Base-by-base conservation (phyloP, 2,888 invertebrate genomes). In the Lypha dubia region DNA sequence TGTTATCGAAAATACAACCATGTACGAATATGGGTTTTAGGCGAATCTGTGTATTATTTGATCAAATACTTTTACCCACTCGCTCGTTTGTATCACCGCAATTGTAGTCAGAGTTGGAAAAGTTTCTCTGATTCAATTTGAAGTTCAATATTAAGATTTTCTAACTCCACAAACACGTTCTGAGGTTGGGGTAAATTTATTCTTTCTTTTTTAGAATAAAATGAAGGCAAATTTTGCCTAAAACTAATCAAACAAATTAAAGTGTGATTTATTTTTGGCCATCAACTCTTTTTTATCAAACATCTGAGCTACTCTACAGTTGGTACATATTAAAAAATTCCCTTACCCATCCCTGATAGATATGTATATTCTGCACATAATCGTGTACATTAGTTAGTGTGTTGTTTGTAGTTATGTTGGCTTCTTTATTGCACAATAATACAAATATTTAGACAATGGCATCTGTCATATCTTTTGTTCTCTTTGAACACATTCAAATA, bases 401-500 rank as follows among this genome's bases (percentile, higher is more conserved):
- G 46, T 20, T 28, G n/a, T n/a, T 20, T 53, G 22, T n/a, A 41
- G 60, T 53, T 38, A 67, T 51, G 62, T 74, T 56, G 53, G 15
- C 13, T 49, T 65, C 49, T 68, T 49, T 71, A 49, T 67, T 63
- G 49, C 32, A 51, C 38, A 62, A 46, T 67, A 24, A 71, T n/a
- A 74, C 49, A 44, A 74, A 38, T n/a, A 63, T 74, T 46, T 22
- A 56, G 9, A 79, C 83, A 83, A 83, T 79, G 70, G 41, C 83
- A 79, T 74, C 83, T 83, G 83, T 60, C 70, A 79, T 58, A 49
- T 70, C 73, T 68, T 56, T 80, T 84, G 80, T 84, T 60, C 11
- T 41, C 1, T 56, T 3, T 32, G 6, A 49, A 46, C 15, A 51
- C 38, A 71, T 83, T 79, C 49, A 67, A 73, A 77, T 75, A 70